Evolutionary conservation across 1,140 invertebrate genomes (phyloP).

Genomic region (Hirudo medicinalis): DNA sequence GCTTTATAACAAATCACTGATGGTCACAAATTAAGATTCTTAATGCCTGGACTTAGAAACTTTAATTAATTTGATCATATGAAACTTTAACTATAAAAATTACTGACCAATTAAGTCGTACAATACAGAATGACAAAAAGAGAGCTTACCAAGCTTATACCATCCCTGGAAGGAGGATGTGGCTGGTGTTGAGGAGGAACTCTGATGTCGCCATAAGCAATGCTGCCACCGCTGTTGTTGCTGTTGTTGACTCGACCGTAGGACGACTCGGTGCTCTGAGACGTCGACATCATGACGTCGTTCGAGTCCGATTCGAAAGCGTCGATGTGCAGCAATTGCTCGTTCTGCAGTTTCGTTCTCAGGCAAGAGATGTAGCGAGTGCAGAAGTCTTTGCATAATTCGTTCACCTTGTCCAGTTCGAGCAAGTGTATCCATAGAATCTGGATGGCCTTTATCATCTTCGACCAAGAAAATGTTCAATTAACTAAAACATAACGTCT

Average conservation of each 20-base stretch:
- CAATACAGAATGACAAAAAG: background rate
- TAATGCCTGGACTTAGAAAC: too few species aligned
- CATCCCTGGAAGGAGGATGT: background rate
- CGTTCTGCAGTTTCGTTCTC: constrained; percentile 25
- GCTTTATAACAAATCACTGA: too few species aligned
- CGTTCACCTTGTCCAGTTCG: constrained; percentile 42
- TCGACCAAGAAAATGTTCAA: background rate
- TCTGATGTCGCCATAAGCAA: background rate
- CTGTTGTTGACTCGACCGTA: background rate
- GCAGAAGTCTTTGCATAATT: constrained; percentile 42
- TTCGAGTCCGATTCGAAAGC: constrained; percentile 16
- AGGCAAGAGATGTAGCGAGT: constrained; percentile 39
- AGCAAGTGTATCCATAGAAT: constrained; percentile 41
- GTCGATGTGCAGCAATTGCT: constrained; percentile 16
- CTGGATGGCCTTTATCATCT: constrained; percentile 42
- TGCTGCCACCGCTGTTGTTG: background rate
- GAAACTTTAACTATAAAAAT: too few species aligned
- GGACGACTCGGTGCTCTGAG: background rate
- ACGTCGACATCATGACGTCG: background rate
- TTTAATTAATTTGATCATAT: too few species aligned
- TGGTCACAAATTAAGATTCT: too few species aligned
- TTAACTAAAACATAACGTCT: too few species aligned
- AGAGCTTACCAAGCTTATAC: background rate
- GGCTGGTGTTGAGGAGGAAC: background rate
- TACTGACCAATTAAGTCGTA: too few species aligned